Conservation (phyloP, 2,888 invertebrate genomes). For the Cetonia aurata region DNA sequence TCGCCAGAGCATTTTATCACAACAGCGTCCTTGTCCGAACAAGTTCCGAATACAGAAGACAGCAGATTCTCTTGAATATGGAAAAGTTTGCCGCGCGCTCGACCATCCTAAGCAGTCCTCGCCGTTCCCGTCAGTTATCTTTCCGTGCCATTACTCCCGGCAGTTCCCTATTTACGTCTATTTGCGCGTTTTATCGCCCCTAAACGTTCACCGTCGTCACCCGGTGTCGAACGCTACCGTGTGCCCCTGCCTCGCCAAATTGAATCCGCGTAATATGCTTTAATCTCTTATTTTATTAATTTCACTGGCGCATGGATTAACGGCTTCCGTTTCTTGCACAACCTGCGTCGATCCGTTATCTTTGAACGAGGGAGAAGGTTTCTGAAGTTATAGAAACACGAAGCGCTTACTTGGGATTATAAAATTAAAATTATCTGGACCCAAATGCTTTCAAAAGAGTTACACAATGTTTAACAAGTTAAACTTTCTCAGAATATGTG, state of each 20-base stretch:
- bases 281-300: constrained; percentile 36
- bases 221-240: neutral
- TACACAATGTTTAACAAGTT: too few relatives aligned
- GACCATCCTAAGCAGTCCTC: too few relatives aligned
- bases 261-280: constrained; percentile 29
- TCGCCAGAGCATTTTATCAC: neutral
- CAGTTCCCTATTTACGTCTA: constrained; percentile 38
- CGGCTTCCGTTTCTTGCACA: constrained; percentile 10
- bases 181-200: constrained; percentile 30
- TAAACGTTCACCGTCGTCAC: constrained; percentile 14
- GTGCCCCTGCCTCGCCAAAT: constrained; percentile 3
- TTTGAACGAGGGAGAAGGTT: neutral
- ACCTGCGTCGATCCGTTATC: neutral
- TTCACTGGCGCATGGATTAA: constrained; percentile 27
- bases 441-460: too few relatives aligned
- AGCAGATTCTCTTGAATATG: neutral
- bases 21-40: neutral
- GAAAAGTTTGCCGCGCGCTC: constrained; percentile 9
- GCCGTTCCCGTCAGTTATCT: constrained; percentile 14
- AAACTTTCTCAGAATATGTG: too few relatives aligned
- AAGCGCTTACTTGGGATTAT: too few relatives aligned
- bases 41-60: constrained; percentile 10
- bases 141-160: constrained; percentile 36
- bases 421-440: too few relatives aligned
- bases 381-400: neutral